phyloP scores from a whole-genome alignment of 1,140 invertebrate genomes.

The Scylla paramamosain region DNA sequence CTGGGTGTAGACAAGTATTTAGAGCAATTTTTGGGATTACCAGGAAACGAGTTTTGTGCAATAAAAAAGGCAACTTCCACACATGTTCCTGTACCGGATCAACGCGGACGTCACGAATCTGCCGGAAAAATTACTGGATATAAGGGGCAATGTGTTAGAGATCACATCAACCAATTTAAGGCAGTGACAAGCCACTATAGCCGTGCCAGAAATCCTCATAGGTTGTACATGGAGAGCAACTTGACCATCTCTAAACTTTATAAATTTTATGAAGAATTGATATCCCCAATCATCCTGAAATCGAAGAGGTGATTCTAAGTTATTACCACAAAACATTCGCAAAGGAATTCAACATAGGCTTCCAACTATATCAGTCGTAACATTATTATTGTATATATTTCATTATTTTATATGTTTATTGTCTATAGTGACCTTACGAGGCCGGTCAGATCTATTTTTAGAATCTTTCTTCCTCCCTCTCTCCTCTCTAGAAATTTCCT shows the following conservation, averaged over 20 bases:
- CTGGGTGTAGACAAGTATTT: conserved; percentile 27
- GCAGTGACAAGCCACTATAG: not conserved
- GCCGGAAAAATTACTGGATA: conserved; percentile 7
- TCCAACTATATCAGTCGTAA: too few species aligned
- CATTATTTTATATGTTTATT: too few species aligned
- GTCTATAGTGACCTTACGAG: too few species aligned
- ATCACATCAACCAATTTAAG: not conserved
- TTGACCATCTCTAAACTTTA: conserved; percentile 35
- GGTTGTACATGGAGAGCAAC: not conserved
- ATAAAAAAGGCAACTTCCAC: not conserved
- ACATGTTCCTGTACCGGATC: conserved; percentile 21
- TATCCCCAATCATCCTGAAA: not conserved
- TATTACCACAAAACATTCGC: conserved; percentile 26
- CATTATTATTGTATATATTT: too few species aligned
- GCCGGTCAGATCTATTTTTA: too few species aligned
- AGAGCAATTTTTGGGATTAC: not conserved
- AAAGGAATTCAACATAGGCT: not conserved
- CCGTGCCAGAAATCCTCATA: not conserved
- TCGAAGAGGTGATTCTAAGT: conserved; percentile 1
- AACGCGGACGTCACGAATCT: conserved; percentile 35
- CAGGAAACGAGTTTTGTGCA: conserved; percentile 31
- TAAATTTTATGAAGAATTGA: not conserved
- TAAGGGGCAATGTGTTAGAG: not conserved
- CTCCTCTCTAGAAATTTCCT: too few species aligned
- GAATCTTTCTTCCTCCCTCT: too few species aligned